Percentiles rank a stretch among this genome's conserved stretches.
Evolutionary conservation across 2,113 vertebrate genomes (phyloP).

Genomic region (Bos taurus): ARS-UCD2.0 NC_037337.1:27291001-27291500

Average conservation of each 20-base stretch:
- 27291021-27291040: neutral
- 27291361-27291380: neutral
- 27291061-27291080: neutral
- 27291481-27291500: neutral
- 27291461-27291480: neutral
- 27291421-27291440: neutral
- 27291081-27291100: neutral
- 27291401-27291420: neutral
- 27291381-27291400: neutral
- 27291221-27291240: neutral
- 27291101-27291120: neutral
- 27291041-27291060: neutral
- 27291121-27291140: neutral
- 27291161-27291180: neutral
- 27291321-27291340: neutral
- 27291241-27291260: neutral
- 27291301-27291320: neutral
- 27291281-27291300: neutral
- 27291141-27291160: neutral
- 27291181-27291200: neutral
- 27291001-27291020: neutral
- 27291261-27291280: neutral
- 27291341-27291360: neutral
- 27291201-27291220: neutral
- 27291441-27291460: neutral